These are phyloP conservation scores for Polypedilum pembai DNA, from an alignment of 1,140 invertebrate genomes.

Conservation along the genomic window DNA sequence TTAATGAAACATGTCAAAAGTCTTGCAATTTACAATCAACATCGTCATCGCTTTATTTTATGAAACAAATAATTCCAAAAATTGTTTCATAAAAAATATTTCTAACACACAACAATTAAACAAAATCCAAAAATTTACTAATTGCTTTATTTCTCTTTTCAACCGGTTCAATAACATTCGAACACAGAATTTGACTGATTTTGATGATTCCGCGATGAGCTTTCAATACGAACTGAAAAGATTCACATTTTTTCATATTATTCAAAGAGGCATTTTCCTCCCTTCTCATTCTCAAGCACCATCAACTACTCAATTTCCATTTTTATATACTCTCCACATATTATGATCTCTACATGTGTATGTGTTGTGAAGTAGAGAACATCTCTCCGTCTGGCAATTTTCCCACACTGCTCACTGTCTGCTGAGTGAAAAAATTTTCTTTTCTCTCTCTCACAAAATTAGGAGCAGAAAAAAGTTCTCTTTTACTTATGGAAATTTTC, in stretches of 20 bases:
- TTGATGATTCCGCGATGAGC: not conserved
- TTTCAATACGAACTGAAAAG: constrained; percentile 18
- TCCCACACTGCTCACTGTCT: constrained; percentile 4
- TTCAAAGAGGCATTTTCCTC: not conserved
- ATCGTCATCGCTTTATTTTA: too few species aligned
- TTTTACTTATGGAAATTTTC: not conserved
- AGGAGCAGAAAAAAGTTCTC: not conserved
- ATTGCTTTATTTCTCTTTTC: not conserved
- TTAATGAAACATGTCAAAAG: too few species aligned
- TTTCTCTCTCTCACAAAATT: not conserved
- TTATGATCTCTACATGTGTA: too few species aligned
- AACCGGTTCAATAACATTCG: not conserved
- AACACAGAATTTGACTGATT: not conserved
- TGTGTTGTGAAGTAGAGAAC: too few species aligned
- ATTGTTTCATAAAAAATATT: not conserved
- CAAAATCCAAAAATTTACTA: not conserved
- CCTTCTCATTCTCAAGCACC: not conserved
- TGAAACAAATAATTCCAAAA: too few species aligned
- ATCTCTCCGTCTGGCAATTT: not conserved
- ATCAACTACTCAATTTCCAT: not conserved
- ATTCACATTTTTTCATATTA: not conserved
- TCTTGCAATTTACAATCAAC: too few species aligned
- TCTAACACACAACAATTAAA: not conserved
- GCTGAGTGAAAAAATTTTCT: not conserved
- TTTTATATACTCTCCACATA: not conserved